Conservation (phyloP, 2,888 invertebrate genomes). For the Gerosis bhagava region DNA sequence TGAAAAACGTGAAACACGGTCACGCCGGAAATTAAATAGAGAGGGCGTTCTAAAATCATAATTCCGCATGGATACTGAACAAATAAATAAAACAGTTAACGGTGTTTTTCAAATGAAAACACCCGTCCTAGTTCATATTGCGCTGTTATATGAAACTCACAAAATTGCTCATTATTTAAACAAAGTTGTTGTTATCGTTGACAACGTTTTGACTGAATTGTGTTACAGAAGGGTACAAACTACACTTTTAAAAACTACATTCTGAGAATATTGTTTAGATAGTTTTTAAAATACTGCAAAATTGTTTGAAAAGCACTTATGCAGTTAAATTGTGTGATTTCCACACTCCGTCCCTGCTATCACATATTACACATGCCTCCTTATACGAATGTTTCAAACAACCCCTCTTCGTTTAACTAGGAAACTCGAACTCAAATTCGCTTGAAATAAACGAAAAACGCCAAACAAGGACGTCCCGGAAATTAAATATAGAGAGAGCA, state of each 20-base stretch:
- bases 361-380: constrained; percentile 44
- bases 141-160: constrained; percentile 12
- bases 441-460: constrained; percentile 42
- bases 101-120: constrained; percentile 23
- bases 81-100: constrained; percentile 21
- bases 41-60: constrained; percentile 19
- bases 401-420: constrained; percentile 39
- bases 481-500: constrained; percentile 45
- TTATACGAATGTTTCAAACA: constrained; percentile 45
- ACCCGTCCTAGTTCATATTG: constrained; percentile 18
- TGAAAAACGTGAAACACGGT: constrained; percentile 46
- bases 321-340: no score
- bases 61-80: constrained; percentile 20
- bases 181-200: constrained; percentile 34
- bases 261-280: no score
- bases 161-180: constrained; percentile 30
- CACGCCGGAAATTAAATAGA: constrained; percentile 52
- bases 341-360: constrained; percentile 63
- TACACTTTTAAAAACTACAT: no score
- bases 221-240: no score
- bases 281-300: no score
- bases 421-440: no score
- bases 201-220: no score
- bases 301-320: no score
- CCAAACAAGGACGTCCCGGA: constrained; percentile 48